A percentile compares a stretch with the other conserved stretches of the same genome.
These are phyloP conservation scores for Cyprinodon tularosa DNA, from an alignment of 2,113 vertebrate genomes.

Conservation along the genomic window DNA sequence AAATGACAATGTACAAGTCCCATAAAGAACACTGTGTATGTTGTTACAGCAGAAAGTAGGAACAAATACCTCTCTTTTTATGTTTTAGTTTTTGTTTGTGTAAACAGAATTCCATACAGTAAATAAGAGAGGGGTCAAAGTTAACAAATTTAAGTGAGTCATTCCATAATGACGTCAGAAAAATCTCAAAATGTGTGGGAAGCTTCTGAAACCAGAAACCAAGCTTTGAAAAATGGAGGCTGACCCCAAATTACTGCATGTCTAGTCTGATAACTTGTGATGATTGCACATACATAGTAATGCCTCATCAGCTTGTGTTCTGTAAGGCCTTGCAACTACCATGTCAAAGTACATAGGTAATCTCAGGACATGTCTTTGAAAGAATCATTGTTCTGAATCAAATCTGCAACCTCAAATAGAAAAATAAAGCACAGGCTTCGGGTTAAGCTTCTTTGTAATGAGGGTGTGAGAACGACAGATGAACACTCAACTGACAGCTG, in stretches of 20 bases:
- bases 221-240: background rate
- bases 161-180: too few species aligned
- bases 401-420: conserved; percentile 19
- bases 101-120: too few species aligned
- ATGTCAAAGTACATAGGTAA: background rate
- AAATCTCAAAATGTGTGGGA: too few species aligned
- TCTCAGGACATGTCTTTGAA: conserved; percentile 24
- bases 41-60: too few species aligned
- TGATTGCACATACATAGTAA: background rate
- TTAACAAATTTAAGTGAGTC: too few species aligned
- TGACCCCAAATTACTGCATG: background rate
- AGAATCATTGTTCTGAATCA: conserved; percentile 29
- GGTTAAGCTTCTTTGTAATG: conserved; percentile 3
- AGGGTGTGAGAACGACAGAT: conserved; percentile 35
- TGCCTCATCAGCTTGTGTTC: background rate
- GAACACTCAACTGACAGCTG: conserved; percentile 26
- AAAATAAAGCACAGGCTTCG: conserved; percentile 11
- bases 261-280: background rate
- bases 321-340: conserved; percentile 11
- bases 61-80: too few species aligned
- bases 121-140: too few species aligned
- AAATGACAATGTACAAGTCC: too few species aligned
- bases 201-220: too few species aligned
- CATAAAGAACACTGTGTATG: too few species aligned
- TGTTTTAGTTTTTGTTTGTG: too few species aligned